Conservation (phyloP, 1,140 invertebrate species). For the Drosophila kurseongensis region DNA sequence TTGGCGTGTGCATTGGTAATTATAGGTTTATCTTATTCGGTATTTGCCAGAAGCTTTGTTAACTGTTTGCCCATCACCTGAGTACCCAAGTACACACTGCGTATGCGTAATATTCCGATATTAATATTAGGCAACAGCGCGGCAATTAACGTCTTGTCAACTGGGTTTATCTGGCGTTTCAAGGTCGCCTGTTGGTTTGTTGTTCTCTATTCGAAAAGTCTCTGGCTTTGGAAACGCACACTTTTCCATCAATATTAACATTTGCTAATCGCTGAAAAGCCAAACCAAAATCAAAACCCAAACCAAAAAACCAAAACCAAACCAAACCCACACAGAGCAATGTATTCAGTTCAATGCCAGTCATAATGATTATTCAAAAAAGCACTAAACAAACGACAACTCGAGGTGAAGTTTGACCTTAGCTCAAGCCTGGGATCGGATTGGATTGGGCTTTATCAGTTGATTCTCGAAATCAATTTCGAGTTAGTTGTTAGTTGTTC, state of each 20-base stretch:
- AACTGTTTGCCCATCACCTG: constrained; percentile 33
- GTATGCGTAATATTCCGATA: constrained; percentile 63
- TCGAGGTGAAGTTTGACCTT: constrained; percentile 53
- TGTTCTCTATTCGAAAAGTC: neutral
- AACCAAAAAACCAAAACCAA: constrained; percentile 6
- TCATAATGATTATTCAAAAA: constrained; percentile 59
- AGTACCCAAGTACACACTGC: constrained; percentile 29
- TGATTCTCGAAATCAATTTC: constrained; percentile 56
- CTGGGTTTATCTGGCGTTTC: constrained; percentile 48
- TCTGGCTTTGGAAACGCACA: constrained; percentile 37
- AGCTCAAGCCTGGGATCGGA: constrained; percentile 19
- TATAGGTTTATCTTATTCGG: constrained; percentile 53
- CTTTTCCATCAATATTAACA: constrained; percentile 37
- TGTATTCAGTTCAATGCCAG: constrained; percentile 74
- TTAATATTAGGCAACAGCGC: constrained; percentile 34
- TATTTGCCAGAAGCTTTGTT: constrained; percentile 41
- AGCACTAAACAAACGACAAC: constrained; percentile 44
- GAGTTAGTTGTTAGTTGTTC: constrained; percentile 24
- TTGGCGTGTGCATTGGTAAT: constrained; percentile 49
- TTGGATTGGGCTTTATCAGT: constrained; percentile 46
- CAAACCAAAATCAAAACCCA: constrained; percentile 7
- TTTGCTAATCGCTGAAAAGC: constrained; percentile 40
- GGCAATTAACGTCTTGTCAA: constrained; percentile 61
- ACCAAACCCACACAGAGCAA: constrained; percentile 12
- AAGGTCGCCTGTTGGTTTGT: constrained; percentile 36